Evolutionary conservation across 1,140 invertebrate genomes (phyloP).

Genomic region (Drosophila subpulchrella): DNA sequence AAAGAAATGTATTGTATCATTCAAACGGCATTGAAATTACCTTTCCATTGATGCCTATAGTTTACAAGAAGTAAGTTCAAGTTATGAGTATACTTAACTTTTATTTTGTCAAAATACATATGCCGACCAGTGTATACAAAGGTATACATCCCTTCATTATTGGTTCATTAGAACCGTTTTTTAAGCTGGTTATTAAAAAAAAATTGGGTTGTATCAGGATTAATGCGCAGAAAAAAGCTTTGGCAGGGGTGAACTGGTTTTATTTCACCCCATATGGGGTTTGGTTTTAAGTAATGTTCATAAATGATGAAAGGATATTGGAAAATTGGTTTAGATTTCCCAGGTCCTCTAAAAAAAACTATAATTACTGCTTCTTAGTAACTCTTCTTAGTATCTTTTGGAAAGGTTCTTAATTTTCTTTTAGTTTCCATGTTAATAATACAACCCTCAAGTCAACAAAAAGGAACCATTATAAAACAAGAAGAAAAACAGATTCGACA

Average conservation of each 20-base stretch:
- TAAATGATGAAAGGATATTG: neutral
- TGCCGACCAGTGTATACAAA: too few relatives aligned
- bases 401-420: neutral
- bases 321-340: neutral
- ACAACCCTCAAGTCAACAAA: constrained; percentile 15
- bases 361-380: neutral
- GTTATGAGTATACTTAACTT: too few relatives aligned
- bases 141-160: too few relatives aligned
- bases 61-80: too few relatives aligned
- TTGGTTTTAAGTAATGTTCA: neutral
- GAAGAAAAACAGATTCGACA: constrained; percentile 56
- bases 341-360: neutral
- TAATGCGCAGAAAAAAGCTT: neutral
- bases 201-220: neutral
- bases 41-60: too few relatives aligned
- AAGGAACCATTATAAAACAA: constrained; percentile 15
- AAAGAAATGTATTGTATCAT: too few relatives aligned
- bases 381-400: neutral
- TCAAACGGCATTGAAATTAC: too few relatives aligned
- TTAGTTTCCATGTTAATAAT: constrained; percentile 20
- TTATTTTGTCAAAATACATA: too few relatives aligned
- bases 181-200: neutral
- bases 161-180: neutral
- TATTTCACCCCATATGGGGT: neutral
- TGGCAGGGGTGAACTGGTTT: neutral